Evolutionary conservation across 2,113 vertebrate species (phyloP), one percentile per base, ranked within the genome.

Genomic region (Cryptomyrus ogoouensis): DNA sequence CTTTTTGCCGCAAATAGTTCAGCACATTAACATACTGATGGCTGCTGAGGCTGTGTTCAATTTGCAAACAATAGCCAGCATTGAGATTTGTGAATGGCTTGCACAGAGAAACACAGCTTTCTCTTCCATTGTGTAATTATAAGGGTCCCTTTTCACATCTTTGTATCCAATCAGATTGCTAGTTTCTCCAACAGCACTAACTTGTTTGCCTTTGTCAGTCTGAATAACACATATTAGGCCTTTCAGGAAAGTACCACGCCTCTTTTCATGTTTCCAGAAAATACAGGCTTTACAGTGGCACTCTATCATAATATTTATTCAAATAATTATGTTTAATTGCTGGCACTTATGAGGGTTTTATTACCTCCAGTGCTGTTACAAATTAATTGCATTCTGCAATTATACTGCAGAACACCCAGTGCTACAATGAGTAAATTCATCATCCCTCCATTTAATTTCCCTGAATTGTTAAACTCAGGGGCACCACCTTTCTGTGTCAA

Each of bases 341-440:
- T 84, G 39, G 39, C 8, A 21, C 83, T 46, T 42, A 84, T 47
- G 44, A 84, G 83, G 44, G 47, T 46, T 47, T 47, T 47, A 84
- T 84, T 84, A 46, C 83, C 42, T 46, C 35, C 44, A 84, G 21
- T 84, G 83, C 46, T 84, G 46, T 84, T 84, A 84, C 83, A 84
- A 84, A 84, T 84, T 84, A 84, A 84, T 84, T 47, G 42, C 83
- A 84, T 84, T 84, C 44, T 84, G 44, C 62, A 47, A 88, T 74
- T 74, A 49, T 27, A 27, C 58, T 83, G 35, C 62, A 35, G 85
- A 88, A 83, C 66, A 44, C 87, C 39, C 52, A 70, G 39, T 9
- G 52, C 21, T 42, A 46, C 35, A 70, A n/a, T 46, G 44, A 47
- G 39, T 17, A 74, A 46, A 88, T 47, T 74, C 62, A 42, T 35